Evolutionary conservation across 2,888 invertebrate genomes (phyloP).

Genomic region (Erebia epiphron): DNA sequence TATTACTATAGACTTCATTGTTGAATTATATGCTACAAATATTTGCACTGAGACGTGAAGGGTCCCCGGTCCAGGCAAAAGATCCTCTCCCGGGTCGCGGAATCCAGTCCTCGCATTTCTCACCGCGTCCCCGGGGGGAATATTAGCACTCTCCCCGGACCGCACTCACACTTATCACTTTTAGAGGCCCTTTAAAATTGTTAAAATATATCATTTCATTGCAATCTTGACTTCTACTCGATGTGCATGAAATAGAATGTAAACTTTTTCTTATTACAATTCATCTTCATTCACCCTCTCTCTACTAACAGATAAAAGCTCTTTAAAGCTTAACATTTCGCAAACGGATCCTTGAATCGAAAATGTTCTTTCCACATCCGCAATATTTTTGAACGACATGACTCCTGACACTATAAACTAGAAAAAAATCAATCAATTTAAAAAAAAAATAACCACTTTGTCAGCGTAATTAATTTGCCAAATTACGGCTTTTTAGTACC

Average conservation of each 20-base stretch:
- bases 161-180: slow-evolving; percentile 32
- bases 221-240: neutral
- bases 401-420: no score
- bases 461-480: no score
- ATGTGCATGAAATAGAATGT: neutral
- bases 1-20: no score
- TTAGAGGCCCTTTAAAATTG: slow-evolving; percentile 16
- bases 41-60: slow-evolving; percentile 1
- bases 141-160: slow-evolving; percentile 34
- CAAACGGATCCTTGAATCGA: no score
- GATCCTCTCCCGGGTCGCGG: slow-evolving; percentile 18
- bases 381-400: no score
- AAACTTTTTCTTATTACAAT: neutral
- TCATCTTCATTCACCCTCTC: no score
- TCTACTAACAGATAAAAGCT: no score
- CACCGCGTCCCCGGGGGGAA: slow-evolving; percentile 30
- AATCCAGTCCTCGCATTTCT: slow-evolving; percentile 38
- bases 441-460: no score
- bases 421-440: no score
- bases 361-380: no score
- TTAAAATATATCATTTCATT: slow-evolving; percentile 25
- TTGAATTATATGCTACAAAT: neutral
- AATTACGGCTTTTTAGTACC: no score
- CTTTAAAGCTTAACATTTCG: no score
- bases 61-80: slow-evolving; percentile 8